Percentiles rank a stretch among this genome's conserved stretches.
Conservation (phyloP, 2,113 vertebrate genomes). For the Pagrus major region DNA sequence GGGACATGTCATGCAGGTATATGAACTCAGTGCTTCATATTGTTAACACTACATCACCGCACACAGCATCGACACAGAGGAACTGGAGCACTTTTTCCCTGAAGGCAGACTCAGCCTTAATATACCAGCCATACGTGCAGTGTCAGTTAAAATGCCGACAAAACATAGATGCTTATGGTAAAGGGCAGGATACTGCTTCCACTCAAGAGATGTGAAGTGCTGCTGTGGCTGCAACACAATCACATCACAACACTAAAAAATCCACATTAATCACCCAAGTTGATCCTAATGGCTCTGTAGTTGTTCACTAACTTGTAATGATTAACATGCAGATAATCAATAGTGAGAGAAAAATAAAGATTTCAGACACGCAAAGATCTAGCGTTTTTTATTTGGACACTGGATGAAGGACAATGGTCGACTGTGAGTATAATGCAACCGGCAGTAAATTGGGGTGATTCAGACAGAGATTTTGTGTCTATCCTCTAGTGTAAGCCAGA, state of each 20-base stretch:
- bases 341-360: neutral
- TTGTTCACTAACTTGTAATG: neutral
- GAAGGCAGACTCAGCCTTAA: neutral
- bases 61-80: neutral
- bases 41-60: neutral
- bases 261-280: neutral
- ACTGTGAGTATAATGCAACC: neutral
- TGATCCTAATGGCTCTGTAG: neutral
- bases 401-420: neutral
- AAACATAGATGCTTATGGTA: conserved; percentile 6
- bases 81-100: neutral
- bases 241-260: neutral
- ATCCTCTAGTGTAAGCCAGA: conserved; percentile 22
- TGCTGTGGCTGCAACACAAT: conserved; percentile 12
- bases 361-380: neutral
- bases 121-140: neutral
- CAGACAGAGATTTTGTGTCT: conserved; percentile 37
- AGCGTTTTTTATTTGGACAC: neutral
- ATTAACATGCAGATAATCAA: neutral
- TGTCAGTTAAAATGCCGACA: conserved; percentile 5
- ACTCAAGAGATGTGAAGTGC: conserved; percentile 9
- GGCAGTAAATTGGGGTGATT: conserved; percentile 31
- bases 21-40: neutral
- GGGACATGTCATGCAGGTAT: neutral
- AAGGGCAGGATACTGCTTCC: neutral